Evolutionary conservation across 2,113 vertebrate species (phyloP), one percentile per base, ranked within the genome.

Genomic region (Brachypodius melanocephalos): DNA sequence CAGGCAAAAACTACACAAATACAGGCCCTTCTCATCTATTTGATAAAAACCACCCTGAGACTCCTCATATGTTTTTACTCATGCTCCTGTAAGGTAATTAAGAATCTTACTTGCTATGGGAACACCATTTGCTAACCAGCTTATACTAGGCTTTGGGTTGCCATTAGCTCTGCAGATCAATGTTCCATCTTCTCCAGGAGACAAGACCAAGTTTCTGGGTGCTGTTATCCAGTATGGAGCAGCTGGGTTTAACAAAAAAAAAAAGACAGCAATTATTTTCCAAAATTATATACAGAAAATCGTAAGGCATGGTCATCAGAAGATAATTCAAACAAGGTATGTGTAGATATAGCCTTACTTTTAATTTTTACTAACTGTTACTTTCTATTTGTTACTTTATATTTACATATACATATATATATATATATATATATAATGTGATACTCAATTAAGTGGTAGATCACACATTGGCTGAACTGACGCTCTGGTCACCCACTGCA

Each of bases 151-250:
- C 89, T 99, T 99, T 75, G 99, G 99, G 62, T 98, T 98, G 40
- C 99, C 99, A 12, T 98, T 98, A 74, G 99, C 99, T 98, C 98
- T 98, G 97, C 99, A 99, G 95, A 98, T 98, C 90, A 99, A 90
- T 15, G 91, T 95, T 3, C 99, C 98, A 24, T 97, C 98, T 97
- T 99, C 99, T 96, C 98, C 98, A 45, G 99, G 99, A 90, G 99
- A 98, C 49, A 99, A 96, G 66, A 99, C 98, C 65, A 99, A 98
- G 93, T 99, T 99, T 78, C 96, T 98, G 79, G 99, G 99, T 65
- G 97, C 97, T 68, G 96, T 97, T 97, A 99, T 99, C 99, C 99
- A 99, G 94, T 99, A 99, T 3, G 99, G 99, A 77, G 99, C 98
- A 94, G 99, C 99, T 99, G 96, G 66, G 59, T 67, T 88, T 46